phyloP scores from a whole-genome alignment of 2,888 invertebrate species.

The Craniophora ligustri region DNA sequence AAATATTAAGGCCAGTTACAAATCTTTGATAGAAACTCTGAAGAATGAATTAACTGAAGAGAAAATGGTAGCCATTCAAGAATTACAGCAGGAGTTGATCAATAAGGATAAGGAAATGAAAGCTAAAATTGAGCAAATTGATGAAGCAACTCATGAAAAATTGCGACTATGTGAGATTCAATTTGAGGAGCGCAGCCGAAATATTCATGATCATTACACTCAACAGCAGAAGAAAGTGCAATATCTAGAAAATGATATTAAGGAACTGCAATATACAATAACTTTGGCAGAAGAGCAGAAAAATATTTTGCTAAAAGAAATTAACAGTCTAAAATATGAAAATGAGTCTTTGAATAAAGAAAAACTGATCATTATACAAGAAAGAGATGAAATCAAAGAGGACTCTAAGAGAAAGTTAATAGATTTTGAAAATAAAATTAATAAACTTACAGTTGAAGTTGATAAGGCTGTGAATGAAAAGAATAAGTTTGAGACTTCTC shows the following conservation, averaged over 20 bases:
- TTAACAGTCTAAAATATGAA: constrained; percentile 69
- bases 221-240: constrained; percentile 75
- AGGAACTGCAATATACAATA: constrained; percentile 72
- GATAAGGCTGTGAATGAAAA: constrained; percentile 85
- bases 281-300: constrained; percentile 72
- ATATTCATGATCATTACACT: constrained; percentile 76
- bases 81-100: constrained; percentile 72
- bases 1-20: constrained; percentile 74
- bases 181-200: constrained; percentile 79
- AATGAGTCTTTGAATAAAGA: constrained; percentile 68
- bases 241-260: constrained; percentile 73
- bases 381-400: constrained; percentile 74
- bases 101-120: constrained; percentile 80
- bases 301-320: constrained; percentile 68
- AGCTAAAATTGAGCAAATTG: constrained; percentile 83
- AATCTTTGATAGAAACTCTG: constrained; percentile 70
- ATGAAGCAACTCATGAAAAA: constrained; percentile 82
- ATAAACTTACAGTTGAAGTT: constrained; percentile 79
- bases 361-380: constrained; percentile 64
- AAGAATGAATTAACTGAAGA: constrained; percentile 75
- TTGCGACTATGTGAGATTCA: constrained; percentile 83
- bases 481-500: constrained; percentile 88
- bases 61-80: constrained; percentile 73
- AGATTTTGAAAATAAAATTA: constrained; percentile 80
- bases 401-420: constrained; percentile 74